Conservation (phyloP, 1,140 invertebrate species). For the Gonatopus flavifemur region DNA sequence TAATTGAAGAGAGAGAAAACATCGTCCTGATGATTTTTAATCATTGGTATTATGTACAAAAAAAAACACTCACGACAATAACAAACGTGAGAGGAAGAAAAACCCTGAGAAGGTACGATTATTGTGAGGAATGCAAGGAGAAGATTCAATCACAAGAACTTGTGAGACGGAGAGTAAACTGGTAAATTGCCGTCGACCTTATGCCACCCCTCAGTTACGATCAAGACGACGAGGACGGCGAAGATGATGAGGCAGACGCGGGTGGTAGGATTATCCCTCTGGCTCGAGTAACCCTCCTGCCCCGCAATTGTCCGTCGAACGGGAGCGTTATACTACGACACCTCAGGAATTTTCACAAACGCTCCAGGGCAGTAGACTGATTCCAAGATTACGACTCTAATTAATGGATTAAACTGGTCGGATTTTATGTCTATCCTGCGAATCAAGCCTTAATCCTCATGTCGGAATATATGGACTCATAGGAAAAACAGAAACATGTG, state of each 20-base stretch:
- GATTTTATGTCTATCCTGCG: slow-evolving; percentile 6
- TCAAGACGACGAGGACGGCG: no score
- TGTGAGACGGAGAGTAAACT: slow-evolving; percentile 8
- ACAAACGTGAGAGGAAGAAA: not conserved
- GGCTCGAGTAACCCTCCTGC: no score
- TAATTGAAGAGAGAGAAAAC: no score
- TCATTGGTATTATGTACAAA: not conserved
- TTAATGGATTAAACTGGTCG: slow-evolving; percentile 33
- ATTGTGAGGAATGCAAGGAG: not conserved
- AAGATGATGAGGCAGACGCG: no score
- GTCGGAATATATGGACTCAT: no score
- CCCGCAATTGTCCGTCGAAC: not conserved
- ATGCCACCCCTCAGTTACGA: no score
- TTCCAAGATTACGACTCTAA: slow-evolving; percentile 40
- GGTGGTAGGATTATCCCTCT: no score
- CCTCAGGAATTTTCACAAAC: slow-evolving; percentile 24
- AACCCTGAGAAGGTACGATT: not conserved
- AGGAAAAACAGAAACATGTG: no score
- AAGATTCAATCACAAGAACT: slow-evolving; percentile 19
- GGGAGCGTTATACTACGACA: no score
- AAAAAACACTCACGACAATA: not conserved
- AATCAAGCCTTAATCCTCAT: no score
- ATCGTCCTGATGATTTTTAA: no score
- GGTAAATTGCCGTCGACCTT: slow-evolving; percentile 7
- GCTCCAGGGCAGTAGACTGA: slow-evolving; percentile 25